Percentiles rank a stretch among this genome's conserved stretches.
These are phyloP conservation scores for Drosophila demipolita DNA, from an alignment of 2,888 invertebrate species.

Conservation along the genomic window DNA sequence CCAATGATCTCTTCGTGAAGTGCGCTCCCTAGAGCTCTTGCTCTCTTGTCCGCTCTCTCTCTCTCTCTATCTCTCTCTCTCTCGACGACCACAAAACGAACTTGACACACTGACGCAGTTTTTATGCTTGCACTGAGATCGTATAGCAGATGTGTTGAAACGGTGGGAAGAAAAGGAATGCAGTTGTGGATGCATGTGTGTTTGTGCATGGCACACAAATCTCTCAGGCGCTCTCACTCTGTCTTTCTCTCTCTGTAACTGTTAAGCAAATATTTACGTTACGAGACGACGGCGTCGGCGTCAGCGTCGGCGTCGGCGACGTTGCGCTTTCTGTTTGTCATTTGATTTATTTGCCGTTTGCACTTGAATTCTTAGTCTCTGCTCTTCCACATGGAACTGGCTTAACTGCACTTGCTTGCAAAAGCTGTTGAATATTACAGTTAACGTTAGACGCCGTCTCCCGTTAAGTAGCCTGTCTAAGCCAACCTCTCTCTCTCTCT, in stretches of 20 bases:
- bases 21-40: slow-evolving; percentile 23
- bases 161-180: not conserved
- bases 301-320: slow-evolving; percentile 21
- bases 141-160: not conserved
- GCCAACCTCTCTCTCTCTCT: slow-evolving; percentile 12
- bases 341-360: slow-evolving; percentile 78
- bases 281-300: slow-evolving; percentile 18
- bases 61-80: slow-evolving; percentile 5
- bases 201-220: slow-evolving; percentile 15
- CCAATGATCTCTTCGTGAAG: slow-evolving; percentile 35
- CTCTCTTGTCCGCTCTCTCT: slow-evolving; percentile 11
- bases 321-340: slow-evolving; percentile 68
- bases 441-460: slow-evolving; percentile 71
- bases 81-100: slow-evolving; percentile 71
- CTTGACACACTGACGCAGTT: slow-evolving; percentile 83
- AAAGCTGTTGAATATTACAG: slow-evolving; percentile 65
- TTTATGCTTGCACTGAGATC: slow-evolving; percentile 51
- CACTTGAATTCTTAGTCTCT: slow-evolving; percentile 74
- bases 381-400: slow-evolving; percentile 48
- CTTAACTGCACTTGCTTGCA: slow-evolving; percentile 75
- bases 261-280: slow-evolving; percentile 59
- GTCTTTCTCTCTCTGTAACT: slow-evolving; percentile 42
- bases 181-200: not conserved
- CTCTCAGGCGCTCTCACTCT: not conserved
- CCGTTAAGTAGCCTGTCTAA: slow-evolving; percentile 56